Evolutionary conservation across 2,888 invertebrate species (phyloP).

Genomic region (Perizoma affinitatum): DNA sequence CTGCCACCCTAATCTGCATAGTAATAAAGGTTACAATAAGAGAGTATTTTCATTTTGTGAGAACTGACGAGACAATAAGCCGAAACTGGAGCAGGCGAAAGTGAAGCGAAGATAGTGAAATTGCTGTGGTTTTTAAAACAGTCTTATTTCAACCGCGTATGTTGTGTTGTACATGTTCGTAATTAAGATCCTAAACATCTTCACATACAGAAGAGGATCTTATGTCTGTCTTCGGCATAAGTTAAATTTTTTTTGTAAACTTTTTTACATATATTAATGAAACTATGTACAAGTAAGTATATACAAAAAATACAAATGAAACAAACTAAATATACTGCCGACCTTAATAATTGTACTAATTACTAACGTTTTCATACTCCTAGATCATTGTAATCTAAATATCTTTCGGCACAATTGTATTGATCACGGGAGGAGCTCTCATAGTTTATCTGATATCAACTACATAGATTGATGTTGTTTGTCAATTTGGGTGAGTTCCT

Average conservation of each 20-base stretch:
- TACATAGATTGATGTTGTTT: background rate
- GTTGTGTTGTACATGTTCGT: slow-evolving; percentile 5
- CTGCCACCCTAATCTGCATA: slow-evolving; percentile 14
- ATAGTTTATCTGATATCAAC: background rate
- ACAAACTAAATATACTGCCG: too few relatives aligned
- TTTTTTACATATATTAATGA: too few relatives aligned
- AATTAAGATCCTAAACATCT: slow-evolving; percentile 3
- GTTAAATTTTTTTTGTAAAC: too few relatives aligned
- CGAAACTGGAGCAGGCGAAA: slow-evolving; percentile 61
- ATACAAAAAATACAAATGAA: too few relatives aligned
- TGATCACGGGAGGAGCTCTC: too few relatives aligned
- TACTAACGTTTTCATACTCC: too few relatives aligned
- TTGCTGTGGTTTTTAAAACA: slow-evolving; percentile 42
- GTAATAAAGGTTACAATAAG: slow-evolving; percentile 33
- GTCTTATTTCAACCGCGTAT: slow-evolving; percentile 17
- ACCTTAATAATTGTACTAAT: too few relatives aligned
- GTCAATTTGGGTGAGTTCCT: slow-evolving; percentile 7
- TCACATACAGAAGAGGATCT: background rate
- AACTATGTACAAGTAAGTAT: too few relatives aligned
- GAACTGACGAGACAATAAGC: slow-evolving; percentile 49
- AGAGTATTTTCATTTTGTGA: slow-evolving; percentile 36
- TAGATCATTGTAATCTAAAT: too few relatives aligned
- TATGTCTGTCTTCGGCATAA: too few relatives aligned
- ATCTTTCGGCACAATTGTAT: too few relatives aligned
- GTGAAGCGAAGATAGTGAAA: slow-evolving; percentile 52